Evolutionary conservation across 2,113 vertebrate species (phyloP).

Genomic region (Hydropotes inermis): DNA sequence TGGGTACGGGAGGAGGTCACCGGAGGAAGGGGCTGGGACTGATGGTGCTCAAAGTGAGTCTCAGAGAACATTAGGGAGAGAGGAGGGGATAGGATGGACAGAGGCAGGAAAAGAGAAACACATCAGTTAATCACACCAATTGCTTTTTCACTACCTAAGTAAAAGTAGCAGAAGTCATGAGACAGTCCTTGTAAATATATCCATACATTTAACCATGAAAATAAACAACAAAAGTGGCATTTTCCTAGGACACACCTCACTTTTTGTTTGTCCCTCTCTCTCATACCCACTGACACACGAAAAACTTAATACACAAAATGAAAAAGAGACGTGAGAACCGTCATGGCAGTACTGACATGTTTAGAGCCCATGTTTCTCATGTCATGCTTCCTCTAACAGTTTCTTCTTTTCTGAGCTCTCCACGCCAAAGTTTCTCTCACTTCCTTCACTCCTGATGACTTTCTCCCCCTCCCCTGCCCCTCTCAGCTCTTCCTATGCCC

Average conservation of each 20-base stretch:
- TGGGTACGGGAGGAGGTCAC: neutral
- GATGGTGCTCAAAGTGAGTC: fast-evolving
- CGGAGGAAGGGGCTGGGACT: neutral
- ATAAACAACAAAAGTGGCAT: neutral
- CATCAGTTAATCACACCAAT: neutral
- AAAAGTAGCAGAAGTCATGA: neutral
- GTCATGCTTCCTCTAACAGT: fast-evolving
- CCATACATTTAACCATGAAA: neutral
- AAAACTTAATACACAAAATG: neutral
- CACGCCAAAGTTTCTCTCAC: fast-evolving
- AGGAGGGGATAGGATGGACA: fast-evolving
- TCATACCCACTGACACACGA: neutral
- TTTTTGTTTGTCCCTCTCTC: neutral
- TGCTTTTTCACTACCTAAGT: neutral
- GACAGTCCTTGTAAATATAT: neutral
- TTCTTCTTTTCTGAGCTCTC: neutral
- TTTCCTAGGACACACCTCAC: neutral
- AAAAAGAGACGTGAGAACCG: neutral
- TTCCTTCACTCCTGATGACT: neutral
- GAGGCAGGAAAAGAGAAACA: neutral
- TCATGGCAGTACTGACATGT: fast-evolving
- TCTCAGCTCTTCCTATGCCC: neutral
- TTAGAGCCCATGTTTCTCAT: neutral
- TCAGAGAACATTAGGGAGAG: neutral
- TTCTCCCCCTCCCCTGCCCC: neutral